phyloP scores from a whole-genome alignment of 2,888 invertebrate genomes.

The Lasioglossum morio region DNA sequence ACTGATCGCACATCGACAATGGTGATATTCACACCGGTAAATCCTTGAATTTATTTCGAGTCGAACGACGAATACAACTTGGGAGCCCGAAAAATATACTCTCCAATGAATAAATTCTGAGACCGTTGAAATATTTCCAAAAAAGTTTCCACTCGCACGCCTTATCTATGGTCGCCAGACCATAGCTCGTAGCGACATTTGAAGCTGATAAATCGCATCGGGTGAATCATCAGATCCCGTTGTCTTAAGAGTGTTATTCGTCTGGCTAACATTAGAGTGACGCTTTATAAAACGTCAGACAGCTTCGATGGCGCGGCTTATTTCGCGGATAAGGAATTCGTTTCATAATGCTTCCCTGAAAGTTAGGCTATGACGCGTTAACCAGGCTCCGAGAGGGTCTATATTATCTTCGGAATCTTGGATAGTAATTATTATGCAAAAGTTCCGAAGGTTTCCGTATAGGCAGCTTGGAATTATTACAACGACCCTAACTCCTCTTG shows the following conservation, averaged over 20 bases:
- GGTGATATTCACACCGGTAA: background rate
- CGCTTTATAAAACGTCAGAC: background rate
- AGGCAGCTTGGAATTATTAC: background rate
- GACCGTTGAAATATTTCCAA: conserved; percentile 13
- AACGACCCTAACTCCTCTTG: background rate
- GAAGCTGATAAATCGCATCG: conserved; percentile 15
- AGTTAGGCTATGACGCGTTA: background rate
- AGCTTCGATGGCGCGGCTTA: background rate
- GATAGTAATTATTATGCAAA: background rate
- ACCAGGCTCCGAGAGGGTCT: background rate
- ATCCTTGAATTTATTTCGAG: conserved; percentile 2
- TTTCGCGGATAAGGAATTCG: background rate
- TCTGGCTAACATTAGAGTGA: background rate
- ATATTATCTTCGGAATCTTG: background rate
- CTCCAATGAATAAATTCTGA: conserved; percentile 25
- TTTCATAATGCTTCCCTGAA: background rate
- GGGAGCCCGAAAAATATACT: conserved; percentile 15
- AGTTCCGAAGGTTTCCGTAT: background rate
- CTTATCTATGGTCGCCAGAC: conserved; percentile 35
- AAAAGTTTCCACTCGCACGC: background rate
- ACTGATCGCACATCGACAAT: background rate
- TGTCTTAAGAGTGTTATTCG: conserved; percentile 20
- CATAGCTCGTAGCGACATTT: conserved; percentile 9
- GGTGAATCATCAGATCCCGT: background rate
- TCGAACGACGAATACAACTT: background rate